Percentiles rank a stretch among this genome's conserved stretches.
phyloP scores from a whole-genome alignment of 2,888 invertebrate species.

The Pollenia amentaria region DNA sequence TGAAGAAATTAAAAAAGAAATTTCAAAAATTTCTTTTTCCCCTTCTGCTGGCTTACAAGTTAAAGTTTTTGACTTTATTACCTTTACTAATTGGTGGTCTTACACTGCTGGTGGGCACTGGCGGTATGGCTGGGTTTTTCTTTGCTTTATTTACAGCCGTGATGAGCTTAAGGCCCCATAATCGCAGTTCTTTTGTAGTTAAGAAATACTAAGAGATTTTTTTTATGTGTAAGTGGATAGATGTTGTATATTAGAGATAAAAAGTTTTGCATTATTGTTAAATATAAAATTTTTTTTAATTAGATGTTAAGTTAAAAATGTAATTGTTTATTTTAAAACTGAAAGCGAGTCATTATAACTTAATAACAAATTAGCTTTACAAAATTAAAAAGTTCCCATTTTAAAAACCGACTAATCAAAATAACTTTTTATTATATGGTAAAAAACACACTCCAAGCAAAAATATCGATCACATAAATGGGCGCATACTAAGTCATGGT shows the following conservation, averaged over 20 bases:
- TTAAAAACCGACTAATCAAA: too few species aligned
- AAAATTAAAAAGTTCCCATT: too few species aligned
- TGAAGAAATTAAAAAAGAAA: constrained; percentile 86
- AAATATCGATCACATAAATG: too few species aligned
- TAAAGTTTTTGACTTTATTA: constrained; percentile 92
- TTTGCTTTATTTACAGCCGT: constrained; percentile 94
- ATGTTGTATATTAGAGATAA: constrained; percentile 6
- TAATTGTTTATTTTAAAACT: too few species aligned
- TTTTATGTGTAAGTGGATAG: not conserved
- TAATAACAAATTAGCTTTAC: too few species aligned
- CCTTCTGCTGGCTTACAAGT: constrained; percentile 91
- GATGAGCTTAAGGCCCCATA: constrained; percentile 85
- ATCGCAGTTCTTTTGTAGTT: constrained; percentile 78
- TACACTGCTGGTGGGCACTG: constrained; percentile 90
- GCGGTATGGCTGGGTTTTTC: constrained; percentile 94
- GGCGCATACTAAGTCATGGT: too few species aligned
- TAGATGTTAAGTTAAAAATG: too few species aligned
- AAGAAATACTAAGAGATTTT: constrained; percentile 69
- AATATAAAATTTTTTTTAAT: too few species aligned
- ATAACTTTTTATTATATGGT: too few species aligned
- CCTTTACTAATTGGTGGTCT: constrained; percentile 90
- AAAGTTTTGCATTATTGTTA: not conserved
- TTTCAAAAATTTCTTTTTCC: constrained; percentile 90
- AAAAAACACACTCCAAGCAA: too few species aligned
- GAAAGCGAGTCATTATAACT: too few species aligned